Evolutionary conservation across 1,140 invertebrate genomes (phyloP).

Genomic region (Helicoverpa zea): DNA sequence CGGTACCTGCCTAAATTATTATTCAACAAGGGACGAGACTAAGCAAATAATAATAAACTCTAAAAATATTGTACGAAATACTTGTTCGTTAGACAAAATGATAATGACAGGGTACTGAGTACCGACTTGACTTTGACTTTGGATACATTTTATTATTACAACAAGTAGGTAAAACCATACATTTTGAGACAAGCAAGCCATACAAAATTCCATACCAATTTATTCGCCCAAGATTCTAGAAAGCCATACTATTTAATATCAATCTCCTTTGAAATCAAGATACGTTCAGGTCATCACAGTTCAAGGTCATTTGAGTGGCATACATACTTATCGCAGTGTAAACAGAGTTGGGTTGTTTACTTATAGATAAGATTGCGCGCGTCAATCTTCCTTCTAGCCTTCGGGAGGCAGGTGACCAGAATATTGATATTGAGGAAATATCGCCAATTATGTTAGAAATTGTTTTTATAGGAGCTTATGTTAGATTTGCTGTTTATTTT

Average conservation of each 20-base stretch:
- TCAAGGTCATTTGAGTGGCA: slow-evolving; percentile 35
- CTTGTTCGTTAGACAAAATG: background rate
- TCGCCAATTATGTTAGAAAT: background rate
- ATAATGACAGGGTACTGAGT: background rate
- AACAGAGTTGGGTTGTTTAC: slow-evolving; percentile 32
- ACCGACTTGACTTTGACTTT: background rate
- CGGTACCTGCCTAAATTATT: background rate
- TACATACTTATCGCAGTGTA: background rate
- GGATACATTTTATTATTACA: too few species aligned
- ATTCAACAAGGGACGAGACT: background rate
- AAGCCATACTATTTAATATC: slow-evolving; percentile 18
- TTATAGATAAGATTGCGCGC: background rate
- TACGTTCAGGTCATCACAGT: slow-evolving; percentile 1
- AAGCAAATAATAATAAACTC: background rate
- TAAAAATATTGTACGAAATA: background rate
- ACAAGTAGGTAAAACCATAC: background rate
- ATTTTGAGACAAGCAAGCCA: background rate
- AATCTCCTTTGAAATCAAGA: slow-evolving; percentile 27
- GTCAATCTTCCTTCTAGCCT: slow-evolving; percentile 1
- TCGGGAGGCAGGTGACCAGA: slow-evolving; percentile 7
- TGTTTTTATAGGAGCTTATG: background rate
- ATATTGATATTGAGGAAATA: background rate
- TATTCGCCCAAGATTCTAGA: background rate
- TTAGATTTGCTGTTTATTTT: background rate
- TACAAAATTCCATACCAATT: background rate